phyloP scores from a whole-genome alignment of 2,113 vertebrate genomes.

The Gymnorhina tibicen region DNA sequence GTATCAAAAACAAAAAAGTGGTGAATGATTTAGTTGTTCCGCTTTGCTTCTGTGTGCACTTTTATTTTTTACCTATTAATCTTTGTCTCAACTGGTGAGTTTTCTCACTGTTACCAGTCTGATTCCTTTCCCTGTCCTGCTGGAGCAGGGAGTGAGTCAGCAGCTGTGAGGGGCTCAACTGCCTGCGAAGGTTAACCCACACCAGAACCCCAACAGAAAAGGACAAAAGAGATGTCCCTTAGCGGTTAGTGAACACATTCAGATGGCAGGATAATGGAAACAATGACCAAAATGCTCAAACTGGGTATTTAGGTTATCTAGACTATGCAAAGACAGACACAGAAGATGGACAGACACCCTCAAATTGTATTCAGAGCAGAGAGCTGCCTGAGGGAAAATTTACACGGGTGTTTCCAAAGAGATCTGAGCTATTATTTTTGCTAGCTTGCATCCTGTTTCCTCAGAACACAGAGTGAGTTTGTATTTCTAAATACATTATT shows the following conservation, averaged over 20 bases:
- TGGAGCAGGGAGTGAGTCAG: neutral
- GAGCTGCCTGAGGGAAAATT: neutral
- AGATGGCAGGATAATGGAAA: neutral
- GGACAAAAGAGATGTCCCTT: neutral
- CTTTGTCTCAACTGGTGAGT: neutral
- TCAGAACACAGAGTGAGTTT: neutral
- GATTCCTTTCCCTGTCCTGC: neutral
- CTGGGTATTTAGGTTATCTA: neutral
- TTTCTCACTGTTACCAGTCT: neutral
- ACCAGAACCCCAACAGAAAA: accelerated
- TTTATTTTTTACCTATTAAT: neutral
- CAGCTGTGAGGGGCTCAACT: neutral
- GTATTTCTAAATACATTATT: neutral
- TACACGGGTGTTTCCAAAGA: neutral
- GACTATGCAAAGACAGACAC: neutral
- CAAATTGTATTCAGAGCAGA: neutral
- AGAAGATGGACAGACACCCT: neutral
- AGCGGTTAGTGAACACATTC: neutral
- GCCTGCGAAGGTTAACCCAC: neutral
- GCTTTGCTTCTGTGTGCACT: neutral
- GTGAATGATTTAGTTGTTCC: neutral
- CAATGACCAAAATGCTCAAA: neutral
- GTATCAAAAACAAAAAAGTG: neutral
- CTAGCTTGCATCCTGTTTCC: neutral
- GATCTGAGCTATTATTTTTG: neutral